Conservation (phyloP, 1,140 invertebrate species). For the Thalassaphorura encarpata region DNA sequence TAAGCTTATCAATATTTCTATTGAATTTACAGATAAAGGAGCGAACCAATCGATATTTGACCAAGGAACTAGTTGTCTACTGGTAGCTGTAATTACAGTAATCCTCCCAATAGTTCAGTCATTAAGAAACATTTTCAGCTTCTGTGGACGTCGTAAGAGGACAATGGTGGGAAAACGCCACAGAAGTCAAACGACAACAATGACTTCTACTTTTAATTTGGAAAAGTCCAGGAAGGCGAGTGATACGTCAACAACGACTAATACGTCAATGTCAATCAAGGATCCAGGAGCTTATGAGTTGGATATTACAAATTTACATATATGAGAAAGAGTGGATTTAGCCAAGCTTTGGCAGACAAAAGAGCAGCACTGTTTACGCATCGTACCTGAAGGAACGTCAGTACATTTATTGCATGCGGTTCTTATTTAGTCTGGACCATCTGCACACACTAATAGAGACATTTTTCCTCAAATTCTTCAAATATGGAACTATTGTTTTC, state of each 20-base stretch:
- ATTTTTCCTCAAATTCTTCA: no score
- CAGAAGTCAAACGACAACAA: slow-evolving; percentile 17
- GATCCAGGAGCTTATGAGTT: no score
- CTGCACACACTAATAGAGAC: no score
- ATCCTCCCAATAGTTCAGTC: slow-evolving; percentile 20
- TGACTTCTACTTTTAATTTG: slow-evolving; percentile 19
- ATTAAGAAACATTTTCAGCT: slow-evolving; percentile 20
- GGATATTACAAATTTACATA: no score
- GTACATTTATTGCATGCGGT: no score
- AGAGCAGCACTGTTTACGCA: no score
- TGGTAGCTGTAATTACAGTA: slow-evolving; percentile 3
- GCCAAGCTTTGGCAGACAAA: no score
- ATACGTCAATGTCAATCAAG: no score
- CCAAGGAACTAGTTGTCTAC: neutral
- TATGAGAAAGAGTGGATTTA: no score
- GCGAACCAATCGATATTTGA: neutral
- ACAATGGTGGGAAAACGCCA: slow-evolving; percentile 12
- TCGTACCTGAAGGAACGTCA: no score
- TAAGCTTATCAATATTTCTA: neutral
- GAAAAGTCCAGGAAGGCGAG: slow-evolving; percentile 31
- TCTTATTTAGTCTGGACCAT: no score
- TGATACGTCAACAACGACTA: slow-evolving; percentile 22
- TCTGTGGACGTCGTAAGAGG: slow-evolving; percentile 20
- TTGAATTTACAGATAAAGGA: slow-evolving; percentile 2
- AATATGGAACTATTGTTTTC: no score